Evolutionary conservation across 2,797 vertebrate genomes (phyloP).

Genomic region (Sparidentex hasta): DNA sequence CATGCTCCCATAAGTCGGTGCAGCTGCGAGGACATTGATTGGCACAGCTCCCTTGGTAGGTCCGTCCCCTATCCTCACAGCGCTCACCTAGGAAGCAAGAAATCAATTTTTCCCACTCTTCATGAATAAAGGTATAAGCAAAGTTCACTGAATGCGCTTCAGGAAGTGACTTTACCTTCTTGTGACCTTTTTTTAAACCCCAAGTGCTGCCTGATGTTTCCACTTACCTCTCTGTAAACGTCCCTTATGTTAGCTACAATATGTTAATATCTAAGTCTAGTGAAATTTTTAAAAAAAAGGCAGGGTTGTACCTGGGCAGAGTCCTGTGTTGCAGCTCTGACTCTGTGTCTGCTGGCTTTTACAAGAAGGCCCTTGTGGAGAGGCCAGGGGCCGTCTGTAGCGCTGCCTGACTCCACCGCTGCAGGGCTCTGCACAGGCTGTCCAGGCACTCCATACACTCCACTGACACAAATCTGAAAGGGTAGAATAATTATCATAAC

Average conservation of each 20-base stretch:
- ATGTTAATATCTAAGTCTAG: not conserved
- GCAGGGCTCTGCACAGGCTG: conserved; percentile 89
- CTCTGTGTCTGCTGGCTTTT: conserved; percentile 86
- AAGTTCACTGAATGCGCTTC: not conserved
- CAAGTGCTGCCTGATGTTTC: not conserved
- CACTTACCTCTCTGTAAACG: not conserved
- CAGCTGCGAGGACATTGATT: conserved; percentile 92
- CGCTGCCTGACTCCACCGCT: conserved; percentile 89
- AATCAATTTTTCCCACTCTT: not conserved
- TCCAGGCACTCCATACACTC: conserved; percentile 91
- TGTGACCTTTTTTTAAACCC: not conserved
- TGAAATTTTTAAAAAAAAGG: not conserved
- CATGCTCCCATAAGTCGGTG: conserved; percentile 90
- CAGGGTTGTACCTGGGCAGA: conserved; percentile 88
- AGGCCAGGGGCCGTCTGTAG: conserved; percentile 77
- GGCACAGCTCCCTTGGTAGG: conserved; percentile 84
- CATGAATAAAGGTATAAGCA: not conserved
- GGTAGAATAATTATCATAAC: not conserved
- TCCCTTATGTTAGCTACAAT: not conserved
- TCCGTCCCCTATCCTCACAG: conserved; percentile 87
- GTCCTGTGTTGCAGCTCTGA: conserved; percentile 89
- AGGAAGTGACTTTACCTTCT: not conserved
- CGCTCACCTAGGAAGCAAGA: conserved; percentile 83
- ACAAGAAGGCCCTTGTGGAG: conserved; percentile 73
- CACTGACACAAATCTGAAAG: conserved; percentile 89